These are phyloP conservation scores for Drosophila mettleri DNA, from an alignment of 2,888 invertebrate genomes.

Conservation along the genomic window DNA sequence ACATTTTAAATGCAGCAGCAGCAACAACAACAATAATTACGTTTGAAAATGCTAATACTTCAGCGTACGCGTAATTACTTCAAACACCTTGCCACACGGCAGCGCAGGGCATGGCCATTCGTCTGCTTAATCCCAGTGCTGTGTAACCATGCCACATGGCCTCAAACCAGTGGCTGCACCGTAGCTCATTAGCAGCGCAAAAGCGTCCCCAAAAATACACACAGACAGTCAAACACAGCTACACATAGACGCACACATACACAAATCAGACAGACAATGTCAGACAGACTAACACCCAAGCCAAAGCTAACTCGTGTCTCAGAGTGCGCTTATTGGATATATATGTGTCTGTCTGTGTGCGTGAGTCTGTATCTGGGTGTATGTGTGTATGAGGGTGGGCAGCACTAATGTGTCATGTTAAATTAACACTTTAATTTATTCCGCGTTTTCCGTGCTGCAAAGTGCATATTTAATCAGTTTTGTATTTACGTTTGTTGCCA, in stretches of 20 bases:
- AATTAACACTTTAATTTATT: slow-evolving; percentile 83
- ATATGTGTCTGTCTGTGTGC: slow-evolving; percentile 24
- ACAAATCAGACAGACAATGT: slow-evolving; percentile 41
- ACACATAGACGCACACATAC: slow-evolving; percentile 13
- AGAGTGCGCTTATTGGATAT: slow-evolving; percentile 37
- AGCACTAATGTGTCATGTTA: slow-evolving; percentile 82
- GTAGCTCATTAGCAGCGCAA: slow-evolving; percentile 67
- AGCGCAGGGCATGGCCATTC: slow-evolving; percentile 22
- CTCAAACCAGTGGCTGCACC: slow-evolving; percentile 46
- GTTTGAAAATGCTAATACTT: slow-evolving; percentile 77
- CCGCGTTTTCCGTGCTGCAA: slow-evolving; percentile 78
- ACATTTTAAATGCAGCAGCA: slow-evolving; percentile 48
- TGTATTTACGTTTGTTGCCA: slow-evolving; percentile 68
- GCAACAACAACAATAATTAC: slow-evolving; percentile 63
- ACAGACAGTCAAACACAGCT: slow-evolving; percentile 22
- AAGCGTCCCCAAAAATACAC: slow-evolving; percentile 41
- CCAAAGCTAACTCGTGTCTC: slow-evolving; percentile 57
- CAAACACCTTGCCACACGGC: slow-evolving; percentile 69
- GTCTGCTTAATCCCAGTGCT: slow-evolving; percentile 60
- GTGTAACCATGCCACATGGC: slow-evolving; percentile 39
- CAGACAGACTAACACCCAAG: slow-evolving; percentile 51
- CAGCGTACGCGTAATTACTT: slow-evolving; percentile 74
- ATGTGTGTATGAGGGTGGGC: slow-evolving; percentile 44
- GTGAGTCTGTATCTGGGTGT: slow-evolving; percentile 10
- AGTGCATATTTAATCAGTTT: slow-evolving; percentile 82